A percentile compares a stretch with the other conserved stretches of the same genome.
phyloP scores from a whole-genome alignment of 2,888 invertebrate species.

The Noctua janthe region DNA sequence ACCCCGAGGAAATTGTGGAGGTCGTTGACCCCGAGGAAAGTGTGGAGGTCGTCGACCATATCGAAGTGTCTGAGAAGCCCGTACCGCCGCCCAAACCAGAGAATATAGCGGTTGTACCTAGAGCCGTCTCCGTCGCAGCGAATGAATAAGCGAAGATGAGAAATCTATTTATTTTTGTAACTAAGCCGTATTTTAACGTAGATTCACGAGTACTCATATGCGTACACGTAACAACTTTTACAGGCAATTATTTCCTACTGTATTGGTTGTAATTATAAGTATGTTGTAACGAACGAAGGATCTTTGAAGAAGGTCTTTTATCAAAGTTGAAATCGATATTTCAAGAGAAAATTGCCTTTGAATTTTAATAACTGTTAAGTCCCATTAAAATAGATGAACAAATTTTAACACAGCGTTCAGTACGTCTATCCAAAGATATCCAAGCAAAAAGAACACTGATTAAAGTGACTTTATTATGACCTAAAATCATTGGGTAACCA shows the following conservation, averaged over 20 bases:
- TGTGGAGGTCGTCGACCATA: slow-evolving; percentile 29
- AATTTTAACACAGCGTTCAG: too few relatives aligned
- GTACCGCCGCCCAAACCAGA: slow-evolving; percentile 81
- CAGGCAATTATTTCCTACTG: background rate
- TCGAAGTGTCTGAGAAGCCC: slow-evolving; percentile 76
- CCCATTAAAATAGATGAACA: too few relatives aligned
- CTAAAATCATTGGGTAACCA: too few relatives aligned
- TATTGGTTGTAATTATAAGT: background rate
- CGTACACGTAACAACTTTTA: background rate
- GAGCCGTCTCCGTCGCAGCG: slow-evolving; percentile 47
- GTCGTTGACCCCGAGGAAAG: slow-evolving; percentile 1
- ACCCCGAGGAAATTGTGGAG: slow-evolving; percentile 10
- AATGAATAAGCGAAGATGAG: slow-evolving; percentile 25
- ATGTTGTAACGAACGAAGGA: background rate
- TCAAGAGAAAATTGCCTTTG: background rate
- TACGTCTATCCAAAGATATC: too few relatives aligned
- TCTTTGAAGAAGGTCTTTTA: background rate
- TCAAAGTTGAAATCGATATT: background rate
- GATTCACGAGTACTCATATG: background rate
- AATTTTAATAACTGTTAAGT: background rate
- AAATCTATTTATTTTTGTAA: slow-evolving; percentile 24
- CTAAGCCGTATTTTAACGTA: background rate
- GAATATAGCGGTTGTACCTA: slow-evolving; percentile 64
- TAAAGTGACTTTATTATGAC: too few relatives aligned
- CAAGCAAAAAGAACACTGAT: too few relatives aligned